phyloP scores from a whole-genome alignment of 2,797 vertebrate genomes.

The Gastrophryne carolinensis region DNA sequence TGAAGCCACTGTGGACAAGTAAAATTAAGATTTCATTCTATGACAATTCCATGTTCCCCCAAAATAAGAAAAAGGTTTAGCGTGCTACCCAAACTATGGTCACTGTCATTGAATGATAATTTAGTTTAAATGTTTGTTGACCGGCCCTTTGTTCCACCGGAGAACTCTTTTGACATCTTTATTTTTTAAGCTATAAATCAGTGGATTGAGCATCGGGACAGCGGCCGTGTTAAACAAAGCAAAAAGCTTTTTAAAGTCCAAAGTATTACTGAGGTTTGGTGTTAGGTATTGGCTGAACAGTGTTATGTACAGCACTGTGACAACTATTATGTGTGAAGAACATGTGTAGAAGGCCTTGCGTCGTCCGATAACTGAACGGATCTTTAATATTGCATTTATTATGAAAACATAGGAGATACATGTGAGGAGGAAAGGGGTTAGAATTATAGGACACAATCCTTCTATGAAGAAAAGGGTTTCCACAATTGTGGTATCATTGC shows the following conservation, averaged over 20 bases:
- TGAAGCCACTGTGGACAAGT: too few relatives aligned
- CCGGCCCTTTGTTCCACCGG: not conserved
- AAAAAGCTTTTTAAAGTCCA: conserved; percentile 9
- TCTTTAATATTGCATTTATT: conserved; percentile 25
- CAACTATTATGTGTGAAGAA: conserved; percentile 37
- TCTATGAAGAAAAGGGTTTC: not conserved
- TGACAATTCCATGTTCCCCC: too few relatives aligned
- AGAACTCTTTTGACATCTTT: conserved; percentile 19
- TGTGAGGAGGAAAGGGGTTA: conserved; percentile 15
- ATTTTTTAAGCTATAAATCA: conserved; percentile 35
- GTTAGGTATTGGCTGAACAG: conserved; percentile 4
- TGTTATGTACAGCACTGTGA: not conserved
- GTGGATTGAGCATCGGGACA: conserved; percentile 20
- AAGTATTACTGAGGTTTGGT: not conserved
- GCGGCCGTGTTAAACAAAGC: conserved; percentile 29
- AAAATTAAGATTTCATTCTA: too few relatives aligned
- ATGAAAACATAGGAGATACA: conserved; percentile 43
- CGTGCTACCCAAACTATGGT: too few relatives aligned
- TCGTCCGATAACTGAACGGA: conserved; percentile 7
- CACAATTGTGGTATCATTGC: not conserved
- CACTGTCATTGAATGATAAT: too few relatives aligned
- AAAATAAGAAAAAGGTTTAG: too few relatives aligned
- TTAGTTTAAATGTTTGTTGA: not conserved
- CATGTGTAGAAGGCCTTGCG: conserved; percentile 47
- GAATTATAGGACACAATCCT: not conserved